Percentiles rank a stretch among this genome's conserved stretches.
phyloP scores from a whole-genome alignment of 2,797 vertebrate genomes.

The Hylomyscus alleni region DNA sequence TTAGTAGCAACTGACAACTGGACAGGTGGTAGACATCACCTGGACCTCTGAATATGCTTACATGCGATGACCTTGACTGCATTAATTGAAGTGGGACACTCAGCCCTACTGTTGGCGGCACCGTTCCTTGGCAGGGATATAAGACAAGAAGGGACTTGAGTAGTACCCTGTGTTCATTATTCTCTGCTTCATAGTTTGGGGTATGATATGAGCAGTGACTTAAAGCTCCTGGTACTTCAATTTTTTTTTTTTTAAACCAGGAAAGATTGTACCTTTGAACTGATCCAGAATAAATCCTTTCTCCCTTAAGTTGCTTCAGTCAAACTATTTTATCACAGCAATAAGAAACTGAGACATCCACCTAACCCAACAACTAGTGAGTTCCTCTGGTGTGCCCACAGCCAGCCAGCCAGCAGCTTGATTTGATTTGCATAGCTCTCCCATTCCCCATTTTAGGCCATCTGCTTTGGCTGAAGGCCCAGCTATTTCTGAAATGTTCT shows the following conservation, averaged over 20 bases:
- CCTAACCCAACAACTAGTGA: not conserved
- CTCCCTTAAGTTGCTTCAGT: not conserved
- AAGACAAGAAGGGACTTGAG: not conserved
- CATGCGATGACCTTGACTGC: not conserved
- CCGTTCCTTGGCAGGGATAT: not conserved
- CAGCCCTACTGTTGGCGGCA: not conserved
- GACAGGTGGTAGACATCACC: not conserved
- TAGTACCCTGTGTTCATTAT: not conserved
- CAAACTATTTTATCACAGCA: not conserved
- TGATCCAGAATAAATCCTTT: not conserved
- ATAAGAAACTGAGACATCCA: not conserved
- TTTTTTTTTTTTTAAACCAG: not conserved
- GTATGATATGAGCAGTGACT: not conserved
- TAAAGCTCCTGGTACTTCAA: not conserved
- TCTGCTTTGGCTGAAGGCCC: conserved; percentile 77
- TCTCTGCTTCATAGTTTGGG: not conserved
- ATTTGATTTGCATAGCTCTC: conserved; percentile 53
- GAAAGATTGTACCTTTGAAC: not conserved
- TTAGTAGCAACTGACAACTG: not conserved
- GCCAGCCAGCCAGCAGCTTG: conserved; percentile 40
- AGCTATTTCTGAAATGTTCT: conserved; percentile 79
- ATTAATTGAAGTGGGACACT: not conserved
- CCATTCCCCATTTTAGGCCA: conserved; percentile 73
- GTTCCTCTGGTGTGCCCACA: not conserved
- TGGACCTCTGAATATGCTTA: not conserved